phyloP scores from a whole-genome alignment of 2,797 vertebrate genomes.

The Pipistrellus kuhlii region DNA sequence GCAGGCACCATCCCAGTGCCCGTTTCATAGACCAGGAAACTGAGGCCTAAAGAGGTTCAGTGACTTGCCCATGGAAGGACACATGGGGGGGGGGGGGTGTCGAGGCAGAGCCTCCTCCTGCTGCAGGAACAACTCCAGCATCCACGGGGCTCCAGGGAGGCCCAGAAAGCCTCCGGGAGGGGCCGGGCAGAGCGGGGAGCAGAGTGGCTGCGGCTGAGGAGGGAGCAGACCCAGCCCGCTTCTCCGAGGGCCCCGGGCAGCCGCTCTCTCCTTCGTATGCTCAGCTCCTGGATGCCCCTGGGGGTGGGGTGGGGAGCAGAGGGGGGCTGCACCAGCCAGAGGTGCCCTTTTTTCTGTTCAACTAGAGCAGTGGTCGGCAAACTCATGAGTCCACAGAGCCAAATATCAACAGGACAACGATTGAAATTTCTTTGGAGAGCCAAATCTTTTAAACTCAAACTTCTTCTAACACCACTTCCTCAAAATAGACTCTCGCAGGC shows the following conservation, averaged over 20 bases:
- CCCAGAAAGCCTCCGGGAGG: not conserved
- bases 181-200: not conserved
- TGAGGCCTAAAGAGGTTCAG: conserved; percentile 49
- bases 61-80: not conserved
- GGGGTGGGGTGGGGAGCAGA: fast-evolving
- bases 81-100: fast-evolving
- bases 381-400: too few species aligned
- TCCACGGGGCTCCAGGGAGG: not conserved
- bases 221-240: not conserved
- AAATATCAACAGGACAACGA: too few species aligned
- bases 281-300: not conserved
- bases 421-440: too few species aligned
- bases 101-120: not conserved
- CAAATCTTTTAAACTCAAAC: too few species aligned
- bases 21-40: conserved; percentile 51
- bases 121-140: not conserved
- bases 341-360: too few species aligned
- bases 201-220: not conserved
- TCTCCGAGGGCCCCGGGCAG: not conserved
- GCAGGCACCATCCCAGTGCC: not conserved
- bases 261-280: fast-evolving
- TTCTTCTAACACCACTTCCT: too few species aligned
- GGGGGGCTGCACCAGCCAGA: fast-evolving
- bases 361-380: not conserved
- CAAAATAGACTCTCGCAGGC: too few species aligned